These are phyloP conservation scores for Oxygymnocypris stewartii DNA, from an alignment of 2,113 vertebrate species.

Conservation along the genomic window DNA sequence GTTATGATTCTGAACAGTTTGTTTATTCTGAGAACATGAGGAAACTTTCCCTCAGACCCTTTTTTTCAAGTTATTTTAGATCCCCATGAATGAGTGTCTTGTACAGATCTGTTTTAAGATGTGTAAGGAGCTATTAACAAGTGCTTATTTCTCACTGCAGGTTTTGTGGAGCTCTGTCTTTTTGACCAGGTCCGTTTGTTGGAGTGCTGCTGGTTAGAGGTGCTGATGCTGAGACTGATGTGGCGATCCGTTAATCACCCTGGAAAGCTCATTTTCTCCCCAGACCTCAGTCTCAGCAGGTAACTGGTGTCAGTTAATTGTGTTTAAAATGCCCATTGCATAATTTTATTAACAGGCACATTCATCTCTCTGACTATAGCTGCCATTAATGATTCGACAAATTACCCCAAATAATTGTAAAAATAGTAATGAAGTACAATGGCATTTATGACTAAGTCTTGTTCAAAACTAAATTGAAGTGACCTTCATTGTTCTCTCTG, in stretches of 20 bases:
- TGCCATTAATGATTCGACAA: not conserved
- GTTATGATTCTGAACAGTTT: not conserved
- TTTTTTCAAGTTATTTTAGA: not conserved
- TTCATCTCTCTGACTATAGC: not conserved
- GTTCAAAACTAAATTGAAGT: not conserved
- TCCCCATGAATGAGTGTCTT: not conserved
- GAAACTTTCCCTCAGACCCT: not conserved
- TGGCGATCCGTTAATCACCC: constrained; percentile 96
- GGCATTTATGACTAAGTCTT: not conserved
- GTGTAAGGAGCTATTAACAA: not conserved
- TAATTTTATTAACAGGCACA: constrained; percentile 7
- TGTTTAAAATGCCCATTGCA: not conserved
- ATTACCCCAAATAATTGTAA: not conserved
- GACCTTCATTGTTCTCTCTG: not conserved
- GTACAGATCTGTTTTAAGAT: not conserved
- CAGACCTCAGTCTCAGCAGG: constrained; percentile 93
- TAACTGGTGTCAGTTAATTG: constrained; percentile 57
- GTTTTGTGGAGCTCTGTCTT: constrained; percentile 90
- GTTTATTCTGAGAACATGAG: not conserved
- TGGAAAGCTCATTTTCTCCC: constrained; percentile 94
- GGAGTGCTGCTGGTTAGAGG: constrained; percentile 98
- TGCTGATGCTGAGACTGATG: constrained; percentile 96
- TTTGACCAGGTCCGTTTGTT: constrained; percentile 93
- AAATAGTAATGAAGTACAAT: not conserved
- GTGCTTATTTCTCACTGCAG: constrained; percentile 64